A percentile compares a stretch with the other conserved stretches of the same genome.
phyloP scores from a whole-genome alignment of 2,888 invertebrate genomes.

The Diarsia brunnea region DNA sequence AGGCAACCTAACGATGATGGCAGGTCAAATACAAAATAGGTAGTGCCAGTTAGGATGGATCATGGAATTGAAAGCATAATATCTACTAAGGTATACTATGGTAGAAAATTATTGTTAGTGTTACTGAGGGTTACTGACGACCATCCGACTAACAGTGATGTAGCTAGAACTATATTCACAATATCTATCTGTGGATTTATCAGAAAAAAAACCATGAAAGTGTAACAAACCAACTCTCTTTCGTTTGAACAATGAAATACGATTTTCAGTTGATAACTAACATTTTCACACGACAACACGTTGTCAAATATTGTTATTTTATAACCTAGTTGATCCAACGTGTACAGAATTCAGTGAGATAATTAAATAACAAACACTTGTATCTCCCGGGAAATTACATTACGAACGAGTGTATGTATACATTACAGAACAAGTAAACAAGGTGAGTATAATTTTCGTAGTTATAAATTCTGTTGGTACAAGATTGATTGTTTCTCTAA shows the following conservation, averaged over 20 bases:
- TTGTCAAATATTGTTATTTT: slow-evolving; percentile 26
- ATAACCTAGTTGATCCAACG: slow-evolving; percentile 8
- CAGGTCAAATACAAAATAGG: background rate
- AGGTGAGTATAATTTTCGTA: slow-evolving; percentile 9
- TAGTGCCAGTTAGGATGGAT: background rate
- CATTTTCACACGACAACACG: slow-evolving; percentile 15
- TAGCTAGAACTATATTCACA: background rate
- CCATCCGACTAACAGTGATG: background rate
- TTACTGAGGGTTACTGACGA: background rate
- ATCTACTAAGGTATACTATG: background rate
- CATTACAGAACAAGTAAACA: slow-evolving; percentile 27
- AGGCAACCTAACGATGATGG: background rate
- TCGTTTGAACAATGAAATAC: background rate
- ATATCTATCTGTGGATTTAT: background rate
- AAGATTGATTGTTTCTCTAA: background rate
- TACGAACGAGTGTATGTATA: slow-evolving; percentile 17
- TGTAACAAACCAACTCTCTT: background rate
- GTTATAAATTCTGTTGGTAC: background rate
- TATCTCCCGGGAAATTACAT: slow-evolving; percentile 40
- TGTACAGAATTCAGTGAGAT: slow-evolving; percentile 17
- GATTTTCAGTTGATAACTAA: slow-evolving; percentile 1
- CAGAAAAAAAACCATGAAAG: background rate
- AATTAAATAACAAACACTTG: slow-evolving; percentile 37
- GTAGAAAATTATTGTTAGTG: background rate
- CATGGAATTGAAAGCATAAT: background rate